Conservation (phyloP, 2,888 invertebrate genomes). For the Charanyca ferruginea region DNA sequence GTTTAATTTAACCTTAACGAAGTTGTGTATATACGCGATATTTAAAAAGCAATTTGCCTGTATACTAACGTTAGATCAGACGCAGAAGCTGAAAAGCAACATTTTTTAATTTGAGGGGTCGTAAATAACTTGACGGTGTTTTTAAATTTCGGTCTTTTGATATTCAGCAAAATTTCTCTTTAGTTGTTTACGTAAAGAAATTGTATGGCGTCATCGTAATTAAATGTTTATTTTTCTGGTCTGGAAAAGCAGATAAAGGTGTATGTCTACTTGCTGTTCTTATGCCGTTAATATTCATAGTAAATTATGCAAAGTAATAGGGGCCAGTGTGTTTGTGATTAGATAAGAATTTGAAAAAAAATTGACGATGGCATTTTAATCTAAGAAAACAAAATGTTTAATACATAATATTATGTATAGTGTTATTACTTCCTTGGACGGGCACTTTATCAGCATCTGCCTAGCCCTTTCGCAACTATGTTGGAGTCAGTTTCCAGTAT, state of each 20-base stretch:
- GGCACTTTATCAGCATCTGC: too few relatives aligned
- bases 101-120: constrained; percentile 48
- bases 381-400: too few relatives aligned
- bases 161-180: constrained; percentile 22
- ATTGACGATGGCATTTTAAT: too few relatives aligned
- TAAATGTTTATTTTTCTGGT: constrained; percentile 22
- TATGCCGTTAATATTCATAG: neutral
- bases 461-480: too few relatives aligned
- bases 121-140: constrained; percentile 36
- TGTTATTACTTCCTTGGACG: too few relatives aligned
- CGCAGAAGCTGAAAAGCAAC: constrained; percentile 34
- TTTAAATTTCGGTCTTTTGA: constrained; percentile 34
- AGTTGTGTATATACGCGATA: constrained; percentile 16
- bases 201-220: constrained; percentile 21
- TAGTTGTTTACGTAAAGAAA: constrained; percentile 20
- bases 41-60: constrained; percentile 60
- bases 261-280: neutral
- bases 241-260: neutral
- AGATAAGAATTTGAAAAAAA: too few relatives aligned
- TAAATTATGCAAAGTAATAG: too few relatives aligned
- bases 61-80: constrained; percentile 46
- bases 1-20: constrained; percentile 38
- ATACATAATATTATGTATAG: too few relatives aligned
- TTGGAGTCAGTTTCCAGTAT: too few relatives aligned
- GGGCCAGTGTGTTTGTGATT: too few relatives aligned